These are phyloP conservation scores for Danio kyathit DNA, from an alignment of 2,797 vertebrate species.

Conservation along the genomic window DNA sequence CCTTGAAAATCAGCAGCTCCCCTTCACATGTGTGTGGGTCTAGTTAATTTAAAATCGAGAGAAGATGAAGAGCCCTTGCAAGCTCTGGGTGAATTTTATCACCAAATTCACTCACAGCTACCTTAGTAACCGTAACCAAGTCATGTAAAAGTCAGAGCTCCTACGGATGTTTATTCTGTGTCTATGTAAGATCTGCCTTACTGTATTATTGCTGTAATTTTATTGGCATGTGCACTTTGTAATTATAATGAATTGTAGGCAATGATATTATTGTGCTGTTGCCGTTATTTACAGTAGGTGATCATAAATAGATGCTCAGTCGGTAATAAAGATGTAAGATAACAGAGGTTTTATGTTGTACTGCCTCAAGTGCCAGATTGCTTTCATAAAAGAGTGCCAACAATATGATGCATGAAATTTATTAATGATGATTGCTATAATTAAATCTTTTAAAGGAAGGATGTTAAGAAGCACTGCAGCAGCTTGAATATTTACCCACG, in stretches of 20 bases:
- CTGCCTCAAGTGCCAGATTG: background rate
- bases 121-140: constrained; percentile 39
- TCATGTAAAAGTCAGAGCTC: constrained; percentile 31
- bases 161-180: constrained; percentile 25
- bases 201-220: constrained; percentile 7
- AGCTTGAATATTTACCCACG: background rate
- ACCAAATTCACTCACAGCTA: constrained; percentile 39
- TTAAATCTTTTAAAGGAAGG: background rate
- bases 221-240: background rate
- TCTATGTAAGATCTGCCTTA: background rate
- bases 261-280: background rate
- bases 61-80: constrained; percentile 2
- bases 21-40: constrained; percentile 29
- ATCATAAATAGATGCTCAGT: background rate
- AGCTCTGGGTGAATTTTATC: constrained; percentile 3
- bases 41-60: constrained; percentile 10
- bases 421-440: background rate
- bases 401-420: background rate
- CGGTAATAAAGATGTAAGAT: background rate
- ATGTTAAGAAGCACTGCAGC: background rate
- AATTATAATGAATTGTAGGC: background rate
- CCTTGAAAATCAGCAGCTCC: constrained; percentile 8
- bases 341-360: background rate
- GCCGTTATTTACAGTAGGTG: constrained; percentile 23
- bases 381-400: background rate